A percentile compares a stretch with the other conserved stretches of the same genome.
These are phyloP conservation scores for Tetrax tetrax DNA, from an alignment of 2,113 vertebrate genomes.

Conservation along the genomic window DNA sequence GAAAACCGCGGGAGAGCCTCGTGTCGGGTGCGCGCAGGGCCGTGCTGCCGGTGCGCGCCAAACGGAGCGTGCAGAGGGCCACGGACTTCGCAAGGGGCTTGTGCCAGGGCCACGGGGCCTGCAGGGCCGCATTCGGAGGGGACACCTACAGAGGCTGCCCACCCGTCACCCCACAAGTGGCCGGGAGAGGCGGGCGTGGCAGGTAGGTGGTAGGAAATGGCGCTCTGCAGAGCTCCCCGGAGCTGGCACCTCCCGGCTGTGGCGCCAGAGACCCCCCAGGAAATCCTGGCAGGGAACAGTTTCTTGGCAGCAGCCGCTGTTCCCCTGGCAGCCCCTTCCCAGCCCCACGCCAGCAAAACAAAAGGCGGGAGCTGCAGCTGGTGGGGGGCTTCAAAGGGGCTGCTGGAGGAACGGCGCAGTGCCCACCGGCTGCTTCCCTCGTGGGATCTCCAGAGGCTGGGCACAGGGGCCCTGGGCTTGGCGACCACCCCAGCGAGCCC, in stretches of 20 bases:
- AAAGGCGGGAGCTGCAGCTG: conserved; percentile 41
- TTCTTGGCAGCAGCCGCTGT: not conserved
- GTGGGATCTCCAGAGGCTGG: not conserved
- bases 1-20: not conserved
- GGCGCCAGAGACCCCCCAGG: not conserved
- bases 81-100: too few species aligned
- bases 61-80: not conserved
- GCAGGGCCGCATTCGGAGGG: accelerated
- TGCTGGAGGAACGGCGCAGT: not conserved
- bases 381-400: conserved; percentile 19
- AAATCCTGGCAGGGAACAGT: conserved; percentile 13
- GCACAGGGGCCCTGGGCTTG: not conserved
- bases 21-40: too few species aligned
- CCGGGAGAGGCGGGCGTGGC: accelerated
- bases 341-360: conserved; percentile 28
- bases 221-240: not conserved
- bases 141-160: not conserved
- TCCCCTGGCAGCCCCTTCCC: conserved; percentile 39
- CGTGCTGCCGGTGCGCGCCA: accelerated
- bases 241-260: not conserved
- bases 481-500: not conserved
- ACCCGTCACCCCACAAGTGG: accelerated
- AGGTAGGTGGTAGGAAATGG: accelerated
- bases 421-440: not conserved
- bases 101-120: accelerated